Conservation (phyloP, 53 echinoderm and acorn worm genomes). For the Henricia sp. region DNA sequence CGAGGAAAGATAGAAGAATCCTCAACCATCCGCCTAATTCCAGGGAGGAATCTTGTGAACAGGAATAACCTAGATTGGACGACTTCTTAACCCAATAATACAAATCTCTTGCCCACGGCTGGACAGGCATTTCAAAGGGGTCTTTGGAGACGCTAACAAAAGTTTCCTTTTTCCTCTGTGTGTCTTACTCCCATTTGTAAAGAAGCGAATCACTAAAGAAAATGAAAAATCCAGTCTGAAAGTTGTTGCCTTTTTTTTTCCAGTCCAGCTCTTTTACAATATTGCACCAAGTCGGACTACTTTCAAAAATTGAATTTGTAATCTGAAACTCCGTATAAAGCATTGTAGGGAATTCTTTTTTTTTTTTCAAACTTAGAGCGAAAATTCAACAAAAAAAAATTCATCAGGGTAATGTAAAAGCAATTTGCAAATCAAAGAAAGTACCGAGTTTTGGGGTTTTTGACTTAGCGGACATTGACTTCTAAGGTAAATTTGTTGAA, state of each 20-base stretch:
- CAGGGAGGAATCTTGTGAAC: conserved; percentile 15
- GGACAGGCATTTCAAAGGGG: conserved; percentile 21
- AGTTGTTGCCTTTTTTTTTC: neutral
- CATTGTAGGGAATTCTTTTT: neutral
- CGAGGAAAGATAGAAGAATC: neutral
- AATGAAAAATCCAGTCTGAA: neutral
- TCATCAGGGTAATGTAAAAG: too few species aligned
- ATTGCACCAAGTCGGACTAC: neutral
- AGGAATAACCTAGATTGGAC: conserved; percentile 51
- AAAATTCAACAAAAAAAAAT: too few species aligned
- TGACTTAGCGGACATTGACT: too few species aligned
- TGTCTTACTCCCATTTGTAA: neutral
- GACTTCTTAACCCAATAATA: conserved; percentile 56
- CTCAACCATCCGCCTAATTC: conserved; percentile 28
- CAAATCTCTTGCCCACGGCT: conserved; percentile 46
- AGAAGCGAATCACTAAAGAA: neutral
- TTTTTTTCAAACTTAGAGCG: neutral
- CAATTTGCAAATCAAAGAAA: too few species aligned
- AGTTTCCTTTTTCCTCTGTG: conserved; percentile 38
- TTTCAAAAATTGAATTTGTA: neutral
- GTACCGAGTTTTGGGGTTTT: too few species aligned
- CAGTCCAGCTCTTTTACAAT: neutral
- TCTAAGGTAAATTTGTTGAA: too few species aligned
- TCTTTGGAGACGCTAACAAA: neutral
- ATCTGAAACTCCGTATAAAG: neutral